Conservation (phyloP, 1,140 invertebrate species). For the Rhopalosiphum padi region DNA sequence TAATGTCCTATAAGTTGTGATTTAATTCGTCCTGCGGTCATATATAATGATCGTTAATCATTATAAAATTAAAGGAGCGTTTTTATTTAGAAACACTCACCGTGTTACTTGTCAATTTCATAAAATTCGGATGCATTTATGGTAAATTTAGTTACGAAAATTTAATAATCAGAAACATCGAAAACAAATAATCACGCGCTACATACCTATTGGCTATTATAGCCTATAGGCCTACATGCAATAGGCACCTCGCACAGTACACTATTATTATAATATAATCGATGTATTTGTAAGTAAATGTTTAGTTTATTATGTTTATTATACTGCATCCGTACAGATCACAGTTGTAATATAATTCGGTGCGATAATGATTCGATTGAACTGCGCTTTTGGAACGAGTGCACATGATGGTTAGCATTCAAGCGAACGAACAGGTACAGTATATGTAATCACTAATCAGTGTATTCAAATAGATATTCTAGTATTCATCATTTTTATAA, state of each 20-base stretch:
- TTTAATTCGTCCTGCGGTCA: too few species aligned
- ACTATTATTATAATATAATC: too few species aligned
- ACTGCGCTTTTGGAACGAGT: background rate
- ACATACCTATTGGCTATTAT: too few species aligned
- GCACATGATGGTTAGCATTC: background rate
- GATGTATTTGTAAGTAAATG: too few species aligned
- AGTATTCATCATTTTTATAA: background rate
- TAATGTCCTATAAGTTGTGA: too few species aligned
- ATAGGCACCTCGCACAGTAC: too few species aligned
- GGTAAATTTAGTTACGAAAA: background rate
- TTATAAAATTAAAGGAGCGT: background rate
- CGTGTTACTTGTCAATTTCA: background rate
- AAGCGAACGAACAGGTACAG: background rate
- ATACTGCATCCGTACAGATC: background rate
- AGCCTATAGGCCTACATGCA: too few species aligned
- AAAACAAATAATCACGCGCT: background rate
- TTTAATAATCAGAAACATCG: background rate
- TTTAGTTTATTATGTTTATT: background rate
- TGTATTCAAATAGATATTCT: too few species aligned
- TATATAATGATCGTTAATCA: too few species aligned
- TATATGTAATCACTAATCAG: too few species aligned
- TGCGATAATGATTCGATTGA: background rate
- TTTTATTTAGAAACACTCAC: background rate
- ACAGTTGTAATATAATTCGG: too few species aligned
- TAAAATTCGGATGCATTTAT: too few species aligned